These are phyloP conservation scores for Tethya wilhelma DNA, from an alignment of 37 sponge, comb jelly and placozoan species.

Conservation along the genomic window DNA sequence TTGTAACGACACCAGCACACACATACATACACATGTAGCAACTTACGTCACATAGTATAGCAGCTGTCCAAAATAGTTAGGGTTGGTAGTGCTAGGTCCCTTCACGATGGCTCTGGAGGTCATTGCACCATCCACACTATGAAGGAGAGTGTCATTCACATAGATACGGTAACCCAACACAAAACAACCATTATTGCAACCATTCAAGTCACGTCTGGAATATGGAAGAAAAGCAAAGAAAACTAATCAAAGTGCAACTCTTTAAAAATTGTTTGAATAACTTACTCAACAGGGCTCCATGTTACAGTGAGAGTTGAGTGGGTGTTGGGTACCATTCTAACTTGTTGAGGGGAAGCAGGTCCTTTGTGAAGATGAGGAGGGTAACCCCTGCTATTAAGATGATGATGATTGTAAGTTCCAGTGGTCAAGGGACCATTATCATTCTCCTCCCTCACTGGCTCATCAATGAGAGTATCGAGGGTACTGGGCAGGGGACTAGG, in stretches of 20 bases:
- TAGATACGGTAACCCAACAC: conserved; percentile 73
- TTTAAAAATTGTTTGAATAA: no score
- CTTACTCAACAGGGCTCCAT: conserved; percentile 61
- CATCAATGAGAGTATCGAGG: conserved; percentile 6
- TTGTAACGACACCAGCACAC: not conserved
- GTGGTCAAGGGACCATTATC: no score
- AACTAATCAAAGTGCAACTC: not conserved
- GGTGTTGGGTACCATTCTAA: not conserved
- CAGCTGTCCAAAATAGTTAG: no score
- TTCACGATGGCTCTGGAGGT: not conserved
- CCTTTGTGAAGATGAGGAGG: not conserved
- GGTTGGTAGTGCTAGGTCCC: no score
- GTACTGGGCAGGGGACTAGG: not conserved
- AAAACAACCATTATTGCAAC: conserved; percentile 43
- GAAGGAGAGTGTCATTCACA: conserved; percentile 19
- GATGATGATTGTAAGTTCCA: no score
- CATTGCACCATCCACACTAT: conserved; percentile 59
- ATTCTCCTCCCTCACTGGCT: conserved; percentile 1
- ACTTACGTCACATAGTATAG: conserved; percentile 33
- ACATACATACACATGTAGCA: no score
- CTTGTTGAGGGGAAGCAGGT: conserved; percentile 22
- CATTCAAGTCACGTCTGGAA: conserved; percentile 32
- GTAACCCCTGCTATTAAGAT: no score
- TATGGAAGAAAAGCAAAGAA: not conserved
- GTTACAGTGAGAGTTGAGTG: conserved; percentile 27